Percentiles rank a stretch among this genome's conserved stretches.
Evolutionary conservation across 2,797 vertebrate genomes (phyloP).

Genomic region (Sorex maritimensis): DNA sequence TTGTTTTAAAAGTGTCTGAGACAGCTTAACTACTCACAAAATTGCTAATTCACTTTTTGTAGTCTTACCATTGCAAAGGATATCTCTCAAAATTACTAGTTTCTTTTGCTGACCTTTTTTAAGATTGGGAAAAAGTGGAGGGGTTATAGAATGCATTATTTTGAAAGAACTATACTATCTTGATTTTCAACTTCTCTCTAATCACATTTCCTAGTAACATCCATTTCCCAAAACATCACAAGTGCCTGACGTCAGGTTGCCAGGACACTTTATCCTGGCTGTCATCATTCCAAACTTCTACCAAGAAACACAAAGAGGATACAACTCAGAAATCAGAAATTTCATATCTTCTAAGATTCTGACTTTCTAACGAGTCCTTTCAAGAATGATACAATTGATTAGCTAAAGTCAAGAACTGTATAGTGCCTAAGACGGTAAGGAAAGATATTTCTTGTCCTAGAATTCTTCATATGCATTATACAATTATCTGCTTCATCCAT

Average conservation of each 20-base stretch:
- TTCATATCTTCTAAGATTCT: background rate
- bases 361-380: background rate
- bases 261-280: background rate
- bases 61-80: background rate
- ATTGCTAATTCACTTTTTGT: slow-evolving; percentile 5
- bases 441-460: background rate
- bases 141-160: background rate
- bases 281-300: background rate
- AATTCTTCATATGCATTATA: background rate
- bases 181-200: slow-evolving; percentile 20
- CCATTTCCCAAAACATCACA: background rate
- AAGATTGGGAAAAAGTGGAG: background rate
- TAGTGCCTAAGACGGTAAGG: background rate
- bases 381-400: background rate
- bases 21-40: slow-evolving; percentile 23
- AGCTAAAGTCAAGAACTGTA: background rate
- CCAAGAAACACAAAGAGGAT: background rate
- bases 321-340: background rate
- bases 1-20: slow-evolving; percentile 29
- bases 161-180: slow-evolving; percentile 13
- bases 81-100: slow-evolving; percentile 7
- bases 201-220: slow-evolving; percentile 40
- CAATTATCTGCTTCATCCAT: slow-evolving; percentile 20
- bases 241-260: background rate
- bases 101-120: background rate